Base-by-base conservation (phyloP, 2,888 invertebrate species). In the Xestia xanthographa region DNA sequence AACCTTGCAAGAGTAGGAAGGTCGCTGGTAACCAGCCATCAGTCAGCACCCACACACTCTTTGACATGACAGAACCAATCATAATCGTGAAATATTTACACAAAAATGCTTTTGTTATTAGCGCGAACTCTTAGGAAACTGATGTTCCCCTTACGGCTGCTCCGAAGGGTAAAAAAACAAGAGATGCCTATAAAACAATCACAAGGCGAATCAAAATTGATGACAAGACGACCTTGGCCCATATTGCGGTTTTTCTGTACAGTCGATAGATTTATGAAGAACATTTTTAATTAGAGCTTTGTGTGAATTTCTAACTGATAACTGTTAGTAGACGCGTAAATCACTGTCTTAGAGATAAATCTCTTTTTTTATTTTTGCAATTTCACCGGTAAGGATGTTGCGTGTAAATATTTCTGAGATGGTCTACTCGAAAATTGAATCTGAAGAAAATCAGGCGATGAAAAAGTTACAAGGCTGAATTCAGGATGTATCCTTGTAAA, bases 171-270 rank as follows among this genome's bases (percentile, higher is more conserved):
- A 84, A 65, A 60, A 86, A 77, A 83, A 86, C 79, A 71, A n/a
- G 71, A 70, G 80, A 75, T 83, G 74, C 68, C 83, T 84, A 85
- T 83, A 85, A 91, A 91, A 91, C 91, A 92, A 90, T 91, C 80
- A 87, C 91, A 90, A 92, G 89, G 92, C 89, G 81, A 92, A 90
- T 91, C 87, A 77, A 84, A 89, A 91, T 90, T 89, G 88, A 91
- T 92, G 88, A 80, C 80, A 87, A 84, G 73, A 66, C 84, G 86
- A 82, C 93, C 93, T 92, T 92, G 93, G 84, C 90, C 93, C 86
- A 90, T 91, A 91, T 93, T 76, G 84, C 82, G 79, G 82, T 82
- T 87, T 82, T 87, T 83, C 75, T 74, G 69, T 78, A 65, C 65
- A 34, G 69, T 26, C 79, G 74, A 86, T 83, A 84, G 87, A 88